Evolutionary conservation across 1,140 invertebrate genomes (phyloP).

Genomic region (Aphis craccivora): DNA sequence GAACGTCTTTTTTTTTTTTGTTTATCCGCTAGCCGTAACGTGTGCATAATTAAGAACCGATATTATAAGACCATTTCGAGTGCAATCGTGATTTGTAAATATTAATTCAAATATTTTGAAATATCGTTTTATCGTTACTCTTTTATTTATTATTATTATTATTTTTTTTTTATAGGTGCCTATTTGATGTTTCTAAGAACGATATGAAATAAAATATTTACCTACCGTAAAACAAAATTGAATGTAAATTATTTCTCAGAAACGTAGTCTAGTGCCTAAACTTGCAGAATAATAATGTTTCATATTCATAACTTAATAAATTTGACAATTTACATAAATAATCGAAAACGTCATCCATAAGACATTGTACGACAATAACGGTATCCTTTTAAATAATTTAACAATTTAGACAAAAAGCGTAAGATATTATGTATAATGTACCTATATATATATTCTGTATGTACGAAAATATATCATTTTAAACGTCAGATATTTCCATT

Average conservation of each 20-base stretch:
- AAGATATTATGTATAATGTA: background rate
- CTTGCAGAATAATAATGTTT: background rate
- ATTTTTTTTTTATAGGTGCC: background rate
- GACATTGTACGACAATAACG: background rate
- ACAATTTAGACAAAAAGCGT: background rate
- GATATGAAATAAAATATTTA: background rate
- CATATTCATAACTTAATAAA: background rate
- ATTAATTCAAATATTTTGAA: background rate
- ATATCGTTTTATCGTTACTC: background rate
- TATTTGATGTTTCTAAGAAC: background rate
- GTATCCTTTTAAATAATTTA: conserved; percentile 2
- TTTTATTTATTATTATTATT: background rate
- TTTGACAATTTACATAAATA: conserved; percentile 28
- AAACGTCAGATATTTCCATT: background rate
- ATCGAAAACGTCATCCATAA: background rate
- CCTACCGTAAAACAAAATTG: background rate
- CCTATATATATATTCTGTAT: background rate
- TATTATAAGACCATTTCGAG: no score
- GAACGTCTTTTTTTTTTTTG: no score
- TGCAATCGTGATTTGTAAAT: background rate
- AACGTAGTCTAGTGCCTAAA: background rate
- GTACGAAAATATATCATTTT: background rate
- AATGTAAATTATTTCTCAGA: conserved; percentile 5
- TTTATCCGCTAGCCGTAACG: no score
- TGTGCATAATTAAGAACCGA: no score